Conservation (phyloP, 2,113 vertebrate genomes). For the Poeciliopsis retropinna region DNA sequence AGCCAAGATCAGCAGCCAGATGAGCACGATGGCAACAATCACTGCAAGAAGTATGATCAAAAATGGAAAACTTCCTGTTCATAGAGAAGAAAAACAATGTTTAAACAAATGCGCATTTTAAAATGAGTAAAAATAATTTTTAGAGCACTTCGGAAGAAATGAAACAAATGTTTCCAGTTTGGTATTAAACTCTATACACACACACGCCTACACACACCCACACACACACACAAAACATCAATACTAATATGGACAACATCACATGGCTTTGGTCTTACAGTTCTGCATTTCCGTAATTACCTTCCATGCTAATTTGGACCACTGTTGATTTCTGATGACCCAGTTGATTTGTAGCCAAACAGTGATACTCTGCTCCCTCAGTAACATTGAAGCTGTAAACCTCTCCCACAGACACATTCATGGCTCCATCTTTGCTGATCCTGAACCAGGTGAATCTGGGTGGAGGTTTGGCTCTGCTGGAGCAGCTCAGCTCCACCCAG, state of each 20-base stretch:
- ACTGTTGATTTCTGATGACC: neutral
- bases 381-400: neutral
- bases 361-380: neutral
- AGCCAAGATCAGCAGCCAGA: too few relatives aligned
- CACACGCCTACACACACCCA: too few relatives aligned
- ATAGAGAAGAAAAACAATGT: too few relatives aligned
- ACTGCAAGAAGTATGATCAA: neutral
- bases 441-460: neutral
- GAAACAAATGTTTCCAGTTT: too few relatives aligned
- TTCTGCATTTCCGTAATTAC: neutral
- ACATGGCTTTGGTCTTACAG: too few relatives aligned
- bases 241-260: too few relatives aligned
- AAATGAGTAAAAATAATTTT: too few relatives aligned
- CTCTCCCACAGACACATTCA: neutral
- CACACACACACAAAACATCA: too few relatives aligned
- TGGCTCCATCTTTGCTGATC: neutral
- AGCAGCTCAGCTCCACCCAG: neutral
- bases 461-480: neutral
- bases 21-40: neutral
- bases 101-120: too few relatives aligned
- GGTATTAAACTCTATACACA: too few relatives aligned
- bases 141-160: too few relatives aligned
- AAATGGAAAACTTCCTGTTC: too few relatives aligned
- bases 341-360: neutral
- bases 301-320: neutral